Evolutionary conservation across 2,113 vertebrate species (phyloP).

Genomic region (Physeter macrocephalus): DNA sequence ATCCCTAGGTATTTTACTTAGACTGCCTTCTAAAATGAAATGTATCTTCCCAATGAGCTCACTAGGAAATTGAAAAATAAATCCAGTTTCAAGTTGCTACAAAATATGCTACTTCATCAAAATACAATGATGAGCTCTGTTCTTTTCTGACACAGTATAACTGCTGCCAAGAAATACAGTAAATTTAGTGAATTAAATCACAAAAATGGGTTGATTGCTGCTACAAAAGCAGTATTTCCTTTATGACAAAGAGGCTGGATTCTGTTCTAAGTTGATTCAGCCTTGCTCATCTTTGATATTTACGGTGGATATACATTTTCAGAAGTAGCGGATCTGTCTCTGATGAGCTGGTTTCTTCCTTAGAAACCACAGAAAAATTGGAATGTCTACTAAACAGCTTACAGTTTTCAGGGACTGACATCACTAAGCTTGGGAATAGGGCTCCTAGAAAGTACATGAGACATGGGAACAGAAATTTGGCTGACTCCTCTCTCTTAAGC

Average conservation of each 20-base stretch:
- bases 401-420: not conserved
- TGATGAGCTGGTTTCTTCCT: not conserved
- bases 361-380: not conserved
- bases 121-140: not conserved
- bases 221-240: not conserved
- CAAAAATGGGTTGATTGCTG: not conserved
- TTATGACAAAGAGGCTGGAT: not conserved
- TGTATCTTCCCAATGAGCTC: not conserved
- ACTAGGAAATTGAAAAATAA: slow-evolving; percentile 15
- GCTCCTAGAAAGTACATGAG: not conserved
- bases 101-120: not conserved
- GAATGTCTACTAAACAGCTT: not conserved
- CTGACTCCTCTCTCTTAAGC: not conserved
- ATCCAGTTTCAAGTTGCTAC: not conserved
- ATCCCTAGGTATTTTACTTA: not conserved
- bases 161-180: not conserved
- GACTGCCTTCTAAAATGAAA: slow-evolving; percentile 17
- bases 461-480: not conserved
- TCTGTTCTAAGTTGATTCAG: not conserved
- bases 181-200: not conserved
- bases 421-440: not conserved
- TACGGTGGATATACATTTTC: not conserved
- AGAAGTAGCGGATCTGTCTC: not conserved
- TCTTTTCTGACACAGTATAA: not conserved
- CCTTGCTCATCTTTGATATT: not conserved